These are phyloP conservation scores for Oeneis ivallda DNA, from an alignment of 2,888 invertebrate species.

Conservation along the genomic window DNA sequence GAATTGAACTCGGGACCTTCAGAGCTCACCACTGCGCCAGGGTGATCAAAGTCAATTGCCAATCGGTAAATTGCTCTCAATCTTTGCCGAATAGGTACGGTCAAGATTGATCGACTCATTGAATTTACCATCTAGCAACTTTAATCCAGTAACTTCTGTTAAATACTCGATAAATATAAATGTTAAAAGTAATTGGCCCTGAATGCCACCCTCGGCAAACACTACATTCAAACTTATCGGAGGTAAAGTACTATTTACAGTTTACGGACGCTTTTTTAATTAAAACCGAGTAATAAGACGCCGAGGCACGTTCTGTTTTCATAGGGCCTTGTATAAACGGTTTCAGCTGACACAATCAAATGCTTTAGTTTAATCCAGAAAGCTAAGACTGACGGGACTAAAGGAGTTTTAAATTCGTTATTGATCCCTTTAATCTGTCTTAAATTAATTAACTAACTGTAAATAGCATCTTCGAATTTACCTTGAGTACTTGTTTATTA, in stretches of 20 bases:
- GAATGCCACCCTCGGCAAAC: not conserved
- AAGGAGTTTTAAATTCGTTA: not conserved
- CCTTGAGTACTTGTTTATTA: too few relatives aligned
- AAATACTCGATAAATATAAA: not conserved
- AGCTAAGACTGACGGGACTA: not conserved
- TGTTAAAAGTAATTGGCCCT: not conserved
- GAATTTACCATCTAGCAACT: too few relatives aligned
- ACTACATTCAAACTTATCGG: not conserved
- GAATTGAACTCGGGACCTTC: too few relatives aligned
- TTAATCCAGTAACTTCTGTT: too few relatives aligned
- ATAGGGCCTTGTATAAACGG: conserved; percentile 4
- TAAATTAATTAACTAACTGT: too few relatives aligned
- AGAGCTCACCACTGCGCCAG: too few relatives aligned
- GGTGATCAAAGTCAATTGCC: too few relatives aligned
- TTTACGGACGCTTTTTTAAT: conserved; percentile 6
- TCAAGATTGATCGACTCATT: too few relatives aligned
- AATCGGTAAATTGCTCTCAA: too few relatives aligned
- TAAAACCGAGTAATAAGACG: conserved; percentile 16
- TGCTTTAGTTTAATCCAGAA: not conserved
- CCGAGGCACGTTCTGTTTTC: conserved; percentile 14
- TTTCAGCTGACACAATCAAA: conserved; percentile 17
- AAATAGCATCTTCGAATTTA: too few relatives aligned
- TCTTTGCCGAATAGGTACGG: too few relatives aligned
- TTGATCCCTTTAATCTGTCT: not conserved
- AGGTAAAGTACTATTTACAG: conserved; percentile 6